phyloP scores from a whole-genome alignment of 1,140 invertebrate genomes.

The Solenopsis invicta region DNA sequence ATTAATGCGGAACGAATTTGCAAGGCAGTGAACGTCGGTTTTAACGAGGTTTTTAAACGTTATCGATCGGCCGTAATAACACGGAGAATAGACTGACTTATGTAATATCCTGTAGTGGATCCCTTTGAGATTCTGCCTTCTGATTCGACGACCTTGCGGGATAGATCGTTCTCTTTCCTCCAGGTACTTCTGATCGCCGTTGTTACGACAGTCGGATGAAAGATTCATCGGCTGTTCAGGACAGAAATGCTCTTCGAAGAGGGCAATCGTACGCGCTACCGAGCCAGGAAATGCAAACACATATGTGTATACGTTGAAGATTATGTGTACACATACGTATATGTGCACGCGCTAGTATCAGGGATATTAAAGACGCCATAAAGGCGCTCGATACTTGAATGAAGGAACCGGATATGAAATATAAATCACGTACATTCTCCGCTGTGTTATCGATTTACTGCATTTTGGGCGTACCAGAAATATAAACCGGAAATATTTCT shows the following conservation, averaged over 20 bases:
- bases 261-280: constrained; percentile 63
- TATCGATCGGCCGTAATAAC: constrained; percentile 58
- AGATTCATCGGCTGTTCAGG: constrained; percentile 76
- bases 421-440: constrained; percentile 37
- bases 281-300: constrained; percentile 53
- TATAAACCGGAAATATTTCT: constrained; percentile 2
- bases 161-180: constrained; percentile 50
- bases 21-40: neutral
- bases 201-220: constrained; percentile 76
- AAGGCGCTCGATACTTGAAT: constrained; percentile 57
- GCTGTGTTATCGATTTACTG: constrained; percentile 15
- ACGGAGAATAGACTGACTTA: constrained; percentile 74
- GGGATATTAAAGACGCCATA: constrained; percentile 62
- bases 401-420: constrained; percentile 57
- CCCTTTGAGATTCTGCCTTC: constrained; percentile 62
- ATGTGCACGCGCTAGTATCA: constrained; percentile 23
- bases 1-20: constrained; percentile 43
- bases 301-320: neutral
- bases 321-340: constrained; percentile 26
- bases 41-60: constrained; percentile 53
- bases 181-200: constrained; percentile 63
- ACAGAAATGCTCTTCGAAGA: constrained; percentile 64
- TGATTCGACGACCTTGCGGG: constrained; percentile 60
- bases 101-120: constrained; percentile 70
- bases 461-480: neutral